These are phyloP conservation scores for Nymphalis urticae DNA, from an alignment of 2,888 invertebrate species.

Conservation along the genomic window DNA sequence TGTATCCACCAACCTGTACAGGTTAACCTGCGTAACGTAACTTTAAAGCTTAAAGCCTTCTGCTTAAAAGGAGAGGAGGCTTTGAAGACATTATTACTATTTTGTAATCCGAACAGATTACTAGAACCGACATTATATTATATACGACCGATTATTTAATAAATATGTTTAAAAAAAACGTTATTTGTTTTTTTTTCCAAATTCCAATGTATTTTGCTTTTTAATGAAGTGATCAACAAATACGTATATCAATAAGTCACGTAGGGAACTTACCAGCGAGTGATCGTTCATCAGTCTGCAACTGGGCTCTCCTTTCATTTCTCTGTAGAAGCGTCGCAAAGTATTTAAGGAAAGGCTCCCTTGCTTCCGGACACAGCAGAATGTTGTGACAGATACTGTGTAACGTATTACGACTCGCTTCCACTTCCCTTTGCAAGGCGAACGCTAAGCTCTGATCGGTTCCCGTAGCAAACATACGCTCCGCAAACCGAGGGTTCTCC, in stretches of 20 bases:
- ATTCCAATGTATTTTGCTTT: not conserved
- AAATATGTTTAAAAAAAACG: too few relatives aligned
- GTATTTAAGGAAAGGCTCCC: constrained; percentile 90
- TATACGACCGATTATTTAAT: too few relatives aligned
- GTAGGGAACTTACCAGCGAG: constrained; percentile 82
- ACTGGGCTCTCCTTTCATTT: constrained; percentile 94
- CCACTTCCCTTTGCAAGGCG: constrained; percentile 89
- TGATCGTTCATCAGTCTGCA: constrained; percentile 93
- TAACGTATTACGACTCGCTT: constrained; percentile 87
- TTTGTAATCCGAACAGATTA: too few relatives aligned
- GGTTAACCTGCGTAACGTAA: too few relatives aligned
- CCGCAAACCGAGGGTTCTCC: constrained; percentile 94
- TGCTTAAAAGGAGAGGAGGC: too few relatives aligned
- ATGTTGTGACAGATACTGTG: constrained; percentile 92
- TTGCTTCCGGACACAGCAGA: constrained; percentile 89
- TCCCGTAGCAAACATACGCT: constrained; percentile 83
- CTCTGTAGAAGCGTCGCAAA: constrained; percentile 88
- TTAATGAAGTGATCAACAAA: not conserved
- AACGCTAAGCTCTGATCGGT: constrained; percentile 85
- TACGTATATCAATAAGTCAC: not conserved
- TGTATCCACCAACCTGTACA: too few relatives aligned
- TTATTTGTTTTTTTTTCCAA: too few relatives aligned
- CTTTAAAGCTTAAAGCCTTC: too few relatives aligned
- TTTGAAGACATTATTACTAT: too few relatives aligned
- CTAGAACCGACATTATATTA: too few relatives aligned